Evolutionary conservation across 2,113 vertebrate genomes (phyloP).

Genomic region (Hyaena hyaena): DNA sequence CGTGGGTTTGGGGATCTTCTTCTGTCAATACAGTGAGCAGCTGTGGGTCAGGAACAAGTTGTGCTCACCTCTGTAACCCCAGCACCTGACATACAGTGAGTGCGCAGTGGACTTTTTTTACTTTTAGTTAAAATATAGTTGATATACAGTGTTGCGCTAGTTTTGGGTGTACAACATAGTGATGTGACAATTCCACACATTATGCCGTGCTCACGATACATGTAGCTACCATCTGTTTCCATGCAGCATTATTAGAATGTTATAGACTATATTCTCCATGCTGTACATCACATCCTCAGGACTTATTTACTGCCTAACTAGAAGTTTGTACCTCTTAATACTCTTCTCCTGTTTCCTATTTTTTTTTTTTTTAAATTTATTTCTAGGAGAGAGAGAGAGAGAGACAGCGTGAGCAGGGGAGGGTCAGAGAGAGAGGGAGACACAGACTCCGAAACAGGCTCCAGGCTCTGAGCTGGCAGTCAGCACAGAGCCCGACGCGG

Average conservation of each 20-base stretch:
- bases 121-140: neutral
- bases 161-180: neutral
- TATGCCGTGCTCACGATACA: neutral
- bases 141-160: neutral
- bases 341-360: neutral
- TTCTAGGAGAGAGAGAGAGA: too few species aligned
- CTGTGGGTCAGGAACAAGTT: neutral
- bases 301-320: neutral
- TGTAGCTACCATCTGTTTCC: neutral
- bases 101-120: neutral
- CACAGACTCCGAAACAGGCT: too few species aligned
- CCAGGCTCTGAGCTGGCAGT: too few species aligned
- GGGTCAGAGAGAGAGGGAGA: too few species aligned
- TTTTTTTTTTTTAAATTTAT: too few species aligned
- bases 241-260: neutral
- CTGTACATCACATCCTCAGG: neutral
- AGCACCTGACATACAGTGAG: neutral
- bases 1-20: neutral
- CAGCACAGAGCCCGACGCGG: too few species aligned
- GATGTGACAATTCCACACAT: neutral
- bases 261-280: neutral
- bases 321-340: neutral
- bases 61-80: neutral
- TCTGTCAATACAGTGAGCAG: neutral
- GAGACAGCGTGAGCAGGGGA: too few species aligned